Evolutionary conservation across 2,888 invertebrate genomes (phyloP), one percentile per base, ranked within the genome.

Genomic region (Aromia moschata): DNA sequence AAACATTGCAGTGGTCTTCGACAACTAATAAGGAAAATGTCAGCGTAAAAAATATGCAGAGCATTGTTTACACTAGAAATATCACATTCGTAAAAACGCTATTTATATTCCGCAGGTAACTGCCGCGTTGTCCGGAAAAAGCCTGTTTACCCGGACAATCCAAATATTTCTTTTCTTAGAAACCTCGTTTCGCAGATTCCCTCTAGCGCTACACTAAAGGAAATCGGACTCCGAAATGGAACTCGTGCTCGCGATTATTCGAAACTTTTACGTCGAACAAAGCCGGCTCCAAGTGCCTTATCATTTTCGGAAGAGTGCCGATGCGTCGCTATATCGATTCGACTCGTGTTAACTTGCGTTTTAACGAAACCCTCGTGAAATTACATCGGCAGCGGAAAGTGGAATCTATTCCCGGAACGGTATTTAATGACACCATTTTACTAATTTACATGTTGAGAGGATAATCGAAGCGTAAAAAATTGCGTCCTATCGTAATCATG

Each of bases 301-400:
- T 31, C 45, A 31, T 30, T 31, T 31, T 14, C 15, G 14, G 15
- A 15, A 30, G 10, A 31, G 15, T 20, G 25, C 25, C 11, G 25
- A 15, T 45, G 30, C 11, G 33, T 47, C 20, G 16, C n/a, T n/a
- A 18, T 52, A 41, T 41, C 11, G 52, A 52, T 41, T 52, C 12
- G 20, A 31, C 11, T 33, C 33, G 33, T 30, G 16, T 16, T 25
- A 41, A 41, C 30, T 30, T 25, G 12, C 11, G 45, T n/a, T 30
- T 31, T 45, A 2, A 45, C 31, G 25, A 40, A 41, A 38, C 31
- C 30, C 17, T 15, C 12, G 1, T 40, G 41, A 40, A 52, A 52
- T 52, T 49, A 38, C 17, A 49, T 49, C 49, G 25, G 11, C 30
- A 20, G 20, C 17, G 15, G 25, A 49, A 49, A 49, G 11, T 38